These are phyloP conservation scores for Fringilla coelebs DNA, from an alignment of 2,797 vertebrate genomes.

Conservation along the genomic window DNA sequence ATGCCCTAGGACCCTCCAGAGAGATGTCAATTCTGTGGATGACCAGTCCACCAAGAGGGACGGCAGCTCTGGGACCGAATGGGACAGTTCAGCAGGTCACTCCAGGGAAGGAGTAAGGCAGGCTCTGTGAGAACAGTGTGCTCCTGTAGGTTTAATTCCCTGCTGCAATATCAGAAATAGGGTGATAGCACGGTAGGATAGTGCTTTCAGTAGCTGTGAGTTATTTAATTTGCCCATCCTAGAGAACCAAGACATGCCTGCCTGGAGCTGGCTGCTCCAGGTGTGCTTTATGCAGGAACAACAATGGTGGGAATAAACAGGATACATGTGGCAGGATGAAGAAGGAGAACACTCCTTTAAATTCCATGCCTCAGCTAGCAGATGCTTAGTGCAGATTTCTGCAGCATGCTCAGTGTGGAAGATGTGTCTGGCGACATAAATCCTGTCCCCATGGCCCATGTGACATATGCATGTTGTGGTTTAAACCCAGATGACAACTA, in stretches of 20 bases:
- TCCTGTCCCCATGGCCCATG: not conserved
- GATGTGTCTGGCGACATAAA: not conserved
- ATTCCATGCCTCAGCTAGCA: not conserved
- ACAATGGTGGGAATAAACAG: not conserved
- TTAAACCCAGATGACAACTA: not conserved
- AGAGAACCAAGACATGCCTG: not conserved
- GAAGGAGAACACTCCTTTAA: not conserved
- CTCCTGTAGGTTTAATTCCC: not conserved
- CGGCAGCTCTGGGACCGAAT: accelerated
- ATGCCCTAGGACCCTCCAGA: not conserved
- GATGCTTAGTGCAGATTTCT: not conserved
- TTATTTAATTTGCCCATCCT: not conserved
- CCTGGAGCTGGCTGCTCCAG: not conserved
- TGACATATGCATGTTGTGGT: not conserved
- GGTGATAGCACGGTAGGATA: not conserved
- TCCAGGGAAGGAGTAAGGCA: not conserved
- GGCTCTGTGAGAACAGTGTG: not conserved
- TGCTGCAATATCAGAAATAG: not conserved
- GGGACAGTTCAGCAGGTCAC: not conserved
- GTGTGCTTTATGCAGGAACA: not conserved
- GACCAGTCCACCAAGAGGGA: not conserved
- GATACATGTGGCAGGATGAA: accelerated
- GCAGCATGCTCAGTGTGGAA: not conserved
- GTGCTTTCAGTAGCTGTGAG: not conserved
- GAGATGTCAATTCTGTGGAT: not conserved